Conservation (phyloP, 2,888 invertebrate genomes). For the Coleophora deauratella region DNA sequence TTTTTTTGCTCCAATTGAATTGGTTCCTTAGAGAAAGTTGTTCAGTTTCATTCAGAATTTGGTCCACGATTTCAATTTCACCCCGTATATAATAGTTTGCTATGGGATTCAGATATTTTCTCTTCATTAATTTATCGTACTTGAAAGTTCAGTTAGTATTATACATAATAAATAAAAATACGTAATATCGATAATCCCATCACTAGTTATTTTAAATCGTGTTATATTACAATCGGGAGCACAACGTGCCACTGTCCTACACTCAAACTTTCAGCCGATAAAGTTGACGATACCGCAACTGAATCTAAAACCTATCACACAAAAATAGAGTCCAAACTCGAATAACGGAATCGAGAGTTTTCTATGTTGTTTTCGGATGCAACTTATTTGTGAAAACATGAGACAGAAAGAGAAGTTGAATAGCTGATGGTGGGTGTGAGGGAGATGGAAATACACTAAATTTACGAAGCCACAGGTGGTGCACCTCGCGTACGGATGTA, state of each 20-base stretch:
- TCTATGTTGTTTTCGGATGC: constrained; percentile 72
- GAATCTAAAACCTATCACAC: constrained; percentile 26
- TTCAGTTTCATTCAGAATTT: no score
- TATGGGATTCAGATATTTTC: no score
- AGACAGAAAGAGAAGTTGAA: constrained; percentile 38
- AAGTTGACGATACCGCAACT: constrained; percentile 25
- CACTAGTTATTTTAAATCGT: constrained; percentile 64
- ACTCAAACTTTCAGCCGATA: constrained; percentile 60
- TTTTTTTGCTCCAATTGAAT: no score
- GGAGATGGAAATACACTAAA: constrained; percentile 58
- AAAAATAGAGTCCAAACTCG: constrained; percentile 26
- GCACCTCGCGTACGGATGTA: constrained; percentile 59
- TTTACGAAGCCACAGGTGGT: constrained; percentile 73
- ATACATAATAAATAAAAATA: no score
- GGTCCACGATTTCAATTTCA: no score
- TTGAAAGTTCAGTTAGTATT: no score
- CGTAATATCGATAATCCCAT: constrained; percentile 12
- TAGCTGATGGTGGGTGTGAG: constrained; percentile 26
- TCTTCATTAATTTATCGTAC: no score
- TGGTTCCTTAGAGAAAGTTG: no score
- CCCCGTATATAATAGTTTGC: no score
- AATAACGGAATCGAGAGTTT: constrained; percentile 35
- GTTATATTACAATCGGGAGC: constrained; percentile 69
- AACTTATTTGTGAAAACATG: constrained; percentile 73
- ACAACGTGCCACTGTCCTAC: constrained; percentile 52